phyloP scores from a whole-genome alignment of 2,113 vertebrate species.

The Oceanodroma tethys region DNA sequence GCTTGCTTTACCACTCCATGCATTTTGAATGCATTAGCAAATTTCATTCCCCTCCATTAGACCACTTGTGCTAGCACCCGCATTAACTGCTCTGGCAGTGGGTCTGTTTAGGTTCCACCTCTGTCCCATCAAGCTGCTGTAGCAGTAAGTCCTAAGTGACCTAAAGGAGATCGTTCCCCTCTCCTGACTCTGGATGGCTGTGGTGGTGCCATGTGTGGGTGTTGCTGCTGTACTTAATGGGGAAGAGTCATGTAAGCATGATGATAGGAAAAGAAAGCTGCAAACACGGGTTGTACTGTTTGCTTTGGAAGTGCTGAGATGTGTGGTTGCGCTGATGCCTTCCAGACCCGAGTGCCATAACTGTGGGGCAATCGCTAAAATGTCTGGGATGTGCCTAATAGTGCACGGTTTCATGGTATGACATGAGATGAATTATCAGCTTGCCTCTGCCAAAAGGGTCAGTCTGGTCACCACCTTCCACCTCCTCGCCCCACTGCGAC shows the following conservation, averaged over 20 bases:
- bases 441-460: background rate
- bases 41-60: rapidly evolving
- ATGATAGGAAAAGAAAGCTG: background rate
- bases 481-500: background rate
- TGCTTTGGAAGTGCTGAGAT: background rate
- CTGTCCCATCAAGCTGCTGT: background rate
- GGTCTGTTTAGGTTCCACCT: background rate
- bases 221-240: background rate
- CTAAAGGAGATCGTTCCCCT: background rate
- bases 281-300: background rate
- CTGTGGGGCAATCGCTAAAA: background rate
- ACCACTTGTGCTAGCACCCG: background rate
- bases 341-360: background rate
- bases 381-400: background rate
- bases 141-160: background rate
- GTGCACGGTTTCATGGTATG: background rate
- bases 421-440: background rate
- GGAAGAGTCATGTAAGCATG: rapidly evolving
- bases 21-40: background rate
- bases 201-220: background rate
- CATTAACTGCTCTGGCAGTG: background rate
- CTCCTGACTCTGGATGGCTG: background rate
- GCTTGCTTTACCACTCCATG: background rate
- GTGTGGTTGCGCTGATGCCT: background rate
- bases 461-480: background rate